These are phyloP conservation scores for Hyphantria cunea DNA, from an alignment of 1,140 invertebrate genomes.

Conservation along the genomic window DNA sequence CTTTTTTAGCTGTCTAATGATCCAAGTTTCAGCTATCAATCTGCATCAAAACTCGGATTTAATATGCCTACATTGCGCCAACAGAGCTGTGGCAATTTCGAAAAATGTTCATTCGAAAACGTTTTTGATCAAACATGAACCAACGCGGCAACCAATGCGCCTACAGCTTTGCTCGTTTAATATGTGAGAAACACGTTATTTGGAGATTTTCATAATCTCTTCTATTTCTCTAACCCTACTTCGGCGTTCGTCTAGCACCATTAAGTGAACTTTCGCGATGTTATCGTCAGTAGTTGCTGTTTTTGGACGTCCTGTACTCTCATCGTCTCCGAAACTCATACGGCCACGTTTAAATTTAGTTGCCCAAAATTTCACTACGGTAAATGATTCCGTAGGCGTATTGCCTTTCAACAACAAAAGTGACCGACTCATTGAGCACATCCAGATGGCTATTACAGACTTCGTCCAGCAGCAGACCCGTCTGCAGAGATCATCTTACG, in stretches of 20 bases:
- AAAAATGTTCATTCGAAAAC: slow-evolving; percentile 36
- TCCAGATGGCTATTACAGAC: too few relatives aligned
- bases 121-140: slow-evolving; percentile 45
- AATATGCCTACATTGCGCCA: slow-evolving; percentile 34
- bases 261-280: slow-evolving; percentile 45
- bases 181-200: background rate
- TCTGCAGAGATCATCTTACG: too few relatives aligned
- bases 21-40: slow-evolving; percentile 6
- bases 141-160: slow-evolving; percentile 38
- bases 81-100: slow-evolving; percentile 34
- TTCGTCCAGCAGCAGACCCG: too few relatives aligned
- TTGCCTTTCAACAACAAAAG: background rate
- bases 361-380: slow-evolving; percentile 4
- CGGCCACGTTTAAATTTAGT: background rate
- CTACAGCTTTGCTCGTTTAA: slow-evolving; percentile 46
- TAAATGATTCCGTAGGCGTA: slow-evolving; percentile 1
- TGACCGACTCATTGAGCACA: too few relatives aligned
- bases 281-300: slow-evolving; percentile 45
- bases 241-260: slow-evolving; percentile 47
- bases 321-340: background rate
- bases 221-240: slow-evolving; percentile 33
- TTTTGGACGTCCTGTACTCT: slow-evolving; percentile 36
- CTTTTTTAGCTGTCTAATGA: too few relatives aligned
- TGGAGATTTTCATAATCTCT: slow-evolving; percentile 31
- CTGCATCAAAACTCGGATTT: background rate